These are phyloP conservation scores for Bostrychus sinensis DNA, from an alignment of 2,113 vertebrate species.

Conservation along the genomic window DNA sequence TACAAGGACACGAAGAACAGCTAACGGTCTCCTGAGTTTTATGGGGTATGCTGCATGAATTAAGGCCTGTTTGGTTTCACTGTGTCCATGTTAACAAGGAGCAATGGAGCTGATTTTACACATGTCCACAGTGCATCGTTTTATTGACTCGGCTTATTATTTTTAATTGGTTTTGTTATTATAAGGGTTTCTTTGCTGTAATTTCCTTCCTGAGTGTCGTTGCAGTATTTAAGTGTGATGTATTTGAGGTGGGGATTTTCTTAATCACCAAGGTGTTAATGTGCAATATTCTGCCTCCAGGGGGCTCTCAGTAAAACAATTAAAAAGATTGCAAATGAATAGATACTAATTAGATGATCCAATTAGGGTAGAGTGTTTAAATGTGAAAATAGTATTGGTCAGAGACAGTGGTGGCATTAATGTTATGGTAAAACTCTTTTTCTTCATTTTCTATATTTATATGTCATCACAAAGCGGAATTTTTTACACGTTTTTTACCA, in stretches of 20 bases:
- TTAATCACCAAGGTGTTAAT: not conserved
- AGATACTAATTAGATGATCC: not conserved
- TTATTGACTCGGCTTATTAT: slow-evolving; percentile 1
- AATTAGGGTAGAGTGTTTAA: not conserved
- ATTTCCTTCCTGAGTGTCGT: not conserved
- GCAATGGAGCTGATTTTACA: slow-evolving; percentile 18
- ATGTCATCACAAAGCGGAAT: too few species aligned
- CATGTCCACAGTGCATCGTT: not conserved
- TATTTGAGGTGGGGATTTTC: not conserved
- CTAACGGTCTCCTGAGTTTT: not conserved
- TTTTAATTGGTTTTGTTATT: slow-evolving; percentile 7
- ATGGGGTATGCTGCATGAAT: not conserved
- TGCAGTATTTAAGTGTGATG: not conserved
- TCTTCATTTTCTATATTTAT: too few species aligned
- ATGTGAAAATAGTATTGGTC: not conserved
- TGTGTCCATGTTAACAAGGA: slow-evolving; percentile 22
- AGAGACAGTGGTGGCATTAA: not conserved
- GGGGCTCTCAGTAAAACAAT: not conserved
- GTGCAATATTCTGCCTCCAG: not conserved
- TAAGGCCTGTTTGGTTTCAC: not conserved
- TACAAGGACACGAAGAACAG: slow-evolving; percentile 27
- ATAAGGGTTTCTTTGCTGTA: not conserved
- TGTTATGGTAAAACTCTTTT: too few species aligned
- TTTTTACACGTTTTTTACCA: too few species aligned
- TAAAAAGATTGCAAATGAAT: not conserved